Evolutionary conservation across 2,113 vertebrate species (phyloP), one percentile per base, ranked within the genome.

Genomic region (Spilogale gracilis): DNA sequence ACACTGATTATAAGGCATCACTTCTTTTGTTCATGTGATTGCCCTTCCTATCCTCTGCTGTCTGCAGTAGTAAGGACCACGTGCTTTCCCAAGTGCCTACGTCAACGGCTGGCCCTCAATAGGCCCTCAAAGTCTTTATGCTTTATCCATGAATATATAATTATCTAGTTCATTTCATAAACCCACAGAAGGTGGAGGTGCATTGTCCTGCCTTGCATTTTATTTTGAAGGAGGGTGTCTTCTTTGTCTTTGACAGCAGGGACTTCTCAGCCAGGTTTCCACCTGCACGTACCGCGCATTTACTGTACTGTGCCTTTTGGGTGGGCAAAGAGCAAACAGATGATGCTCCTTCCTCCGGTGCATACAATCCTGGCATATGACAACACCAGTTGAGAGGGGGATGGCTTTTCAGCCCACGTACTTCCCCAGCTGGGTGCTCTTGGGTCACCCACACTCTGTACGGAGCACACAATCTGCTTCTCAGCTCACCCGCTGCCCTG

Each of bases 321-420:
- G 16, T 54, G 18, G 73, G 30, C 45, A n/a, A 54, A 92, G 1
- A 61, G 81, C 65, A 84, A 58, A 21, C 38, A 71, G 43, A 79
- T 21, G 27, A 79, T 21, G 27, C 23, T 11, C 25, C 56, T 85
- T 61, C 13, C 13, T 71, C n/a, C n/a, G 52, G 2, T 45, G 9
- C 2, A 1, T 48, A 9, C 27, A 69, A 21, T 16, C 2, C 30
- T 25, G 13, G 54, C 32, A 7, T 0, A 2, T 11, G 7, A 30
- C 12, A 1, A 9, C 10, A 9, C 18, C n/a, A 56, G 6, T 13
- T 76, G 78, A 56, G 0, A 3, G 0, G 32, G 12, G 5, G 3
- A 5, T 71, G 6, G 30, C 1, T 58, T 73, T 30, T 84, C 54
- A 76, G 84, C 32, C 30, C 23, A 2, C 0, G 2, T 7, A 13